phyloP scores from a whole-genome alignment of 2,797 vertebrate genomes.

The Cottoperca gobio region DNA sequence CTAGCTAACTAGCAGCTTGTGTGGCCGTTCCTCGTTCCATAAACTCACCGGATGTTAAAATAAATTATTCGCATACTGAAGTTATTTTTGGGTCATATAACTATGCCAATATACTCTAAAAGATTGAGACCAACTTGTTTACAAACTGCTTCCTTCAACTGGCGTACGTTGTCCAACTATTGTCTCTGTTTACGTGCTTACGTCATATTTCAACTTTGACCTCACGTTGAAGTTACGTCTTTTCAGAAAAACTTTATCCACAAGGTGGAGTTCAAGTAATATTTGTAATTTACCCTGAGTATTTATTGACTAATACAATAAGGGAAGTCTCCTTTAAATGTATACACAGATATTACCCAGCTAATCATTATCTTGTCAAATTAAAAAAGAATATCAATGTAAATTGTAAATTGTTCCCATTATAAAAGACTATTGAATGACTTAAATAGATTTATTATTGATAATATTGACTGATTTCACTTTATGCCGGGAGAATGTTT shows the following conservation, averaged over 20 bases:
- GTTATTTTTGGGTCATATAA: accelerated
- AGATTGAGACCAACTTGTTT: neutral
- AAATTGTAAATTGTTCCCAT: too few relatives aligned
- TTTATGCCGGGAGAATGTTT: too few relatives aligned
- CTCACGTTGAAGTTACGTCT: constrained; percentile 27
- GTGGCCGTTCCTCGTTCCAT: neutral
- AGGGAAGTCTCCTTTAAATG: too few relatives aligned
- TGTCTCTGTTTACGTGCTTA: neutral
- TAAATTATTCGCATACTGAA: accelerated
- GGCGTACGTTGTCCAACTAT: neutral
- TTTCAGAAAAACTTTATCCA: neutral
- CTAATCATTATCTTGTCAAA: too few relatives aligned
- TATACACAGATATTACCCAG: too few relatives aligned
- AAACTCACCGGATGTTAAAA: neutral
- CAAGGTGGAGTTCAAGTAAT: constrained; percentile 30
- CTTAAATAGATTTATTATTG: too few relatives aligned
- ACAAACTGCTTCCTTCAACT: neutral
- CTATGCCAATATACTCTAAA: accelerated
- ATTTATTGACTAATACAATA: too few relatives aligned
- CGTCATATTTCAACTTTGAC: constrained; percentile 54
- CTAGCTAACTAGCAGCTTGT: neutral
- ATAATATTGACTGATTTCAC: too few relatives aligned
- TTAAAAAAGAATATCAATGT: too few relatives aligned
- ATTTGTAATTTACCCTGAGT: too few relatives aligned
- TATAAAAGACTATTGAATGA: too few relatives aligned